Evolutionary conservation across 92 coral and sea anemone genomes (phyloP), one percentile per base, ranked within the genome.

Genomic region (Parazoanthus swiftii): DNA sequence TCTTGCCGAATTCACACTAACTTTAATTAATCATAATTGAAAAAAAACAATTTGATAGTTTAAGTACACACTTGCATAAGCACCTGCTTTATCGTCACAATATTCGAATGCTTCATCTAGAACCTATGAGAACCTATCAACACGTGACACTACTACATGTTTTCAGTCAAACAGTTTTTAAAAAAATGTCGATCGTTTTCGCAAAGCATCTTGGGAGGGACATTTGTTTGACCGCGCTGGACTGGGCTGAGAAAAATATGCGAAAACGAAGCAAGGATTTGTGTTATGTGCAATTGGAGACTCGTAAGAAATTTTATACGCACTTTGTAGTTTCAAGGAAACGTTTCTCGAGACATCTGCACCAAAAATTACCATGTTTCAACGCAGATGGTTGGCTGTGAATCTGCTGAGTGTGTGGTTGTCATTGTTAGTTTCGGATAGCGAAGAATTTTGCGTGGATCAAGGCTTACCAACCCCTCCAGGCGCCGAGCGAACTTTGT

Each of bases 151-250:
- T 29, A 29, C 33, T 29, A 29, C 33, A 29, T 29, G 33, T 29
- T 29, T 29, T 29, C 33, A 29, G 33, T 29, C 33, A 29, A 29
- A 29, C 33, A 29, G 33, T 29, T 29, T 29, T 29, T 29, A 29
- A 29, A 29, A 29, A 29, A 29, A 39, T 39, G 2, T 39, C 51
- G 51, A 48, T 48, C 11, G 8, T 29, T 73, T 73, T 15, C 78
- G 39, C 67, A 51, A 79, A 36, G 86, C 75, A 21, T 67, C 76
- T 67, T 70, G 86, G 86, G 74, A 81, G 15, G n/a, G 36, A 21
- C 25, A 33, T 58, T 35, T 21, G 29, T 35, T 81, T 48, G 59
- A 21, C 86, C 70, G 63, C 36, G 39, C 56, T 65, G 74, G 85
- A 59, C 74, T 81, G 85, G 85, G 85, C 15, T 38, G 73, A 29